These are phyloP conservation scores for Notothenia rossii DNA, from an alignment of 2,113 vertebrate species.

Conservation along the genomic window DNA sequence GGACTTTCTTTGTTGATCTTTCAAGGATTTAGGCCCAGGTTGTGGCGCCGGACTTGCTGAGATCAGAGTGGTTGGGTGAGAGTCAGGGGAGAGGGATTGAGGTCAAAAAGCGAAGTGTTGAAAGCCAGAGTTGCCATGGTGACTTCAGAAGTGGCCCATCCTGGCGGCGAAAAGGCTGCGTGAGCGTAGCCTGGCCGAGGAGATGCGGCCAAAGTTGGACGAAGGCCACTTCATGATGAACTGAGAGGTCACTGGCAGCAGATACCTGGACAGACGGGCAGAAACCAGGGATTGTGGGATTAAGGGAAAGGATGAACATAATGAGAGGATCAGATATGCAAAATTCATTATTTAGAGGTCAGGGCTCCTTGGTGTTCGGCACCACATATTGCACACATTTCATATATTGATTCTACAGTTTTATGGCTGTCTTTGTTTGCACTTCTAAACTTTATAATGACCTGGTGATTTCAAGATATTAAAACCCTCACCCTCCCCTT, in stretches of 20 bases:
- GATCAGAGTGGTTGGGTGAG: constrained; percentile 58
- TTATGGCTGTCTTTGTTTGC: constrained; percentile 50
- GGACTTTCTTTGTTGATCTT: constrained; percentile 48
- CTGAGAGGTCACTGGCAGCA: constrained; percentile 94
- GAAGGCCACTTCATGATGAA: constrained; percentile 93
- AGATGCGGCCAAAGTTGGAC: constrained; percentile 87
- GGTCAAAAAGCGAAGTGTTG: constrained; percentile 65
- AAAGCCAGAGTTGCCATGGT: constrained; percentile 62
- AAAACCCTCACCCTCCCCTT: constrained; percentile 22
- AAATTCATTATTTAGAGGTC: constrained; percentile 79
- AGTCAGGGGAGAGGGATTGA: constrained; percentile 41
- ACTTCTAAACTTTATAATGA: constrained; percentile 47
- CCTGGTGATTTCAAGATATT: constrained; percentile 14
- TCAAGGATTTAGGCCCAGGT: constrained; percentile 51
- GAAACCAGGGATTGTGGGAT: constrained; percentile 74
- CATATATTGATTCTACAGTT: constrained; percentile 52
- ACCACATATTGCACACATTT: constrained; percentile 48
- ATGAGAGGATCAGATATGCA: constrained; percentile 82
- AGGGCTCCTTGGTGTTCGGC: constrained; percentile 65
- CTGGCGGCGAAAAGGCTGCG: constrained; percentile 90
- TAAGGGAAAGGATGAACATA: constrained; percentile 74
- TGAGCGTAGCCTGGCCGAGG: constrained; percentile 87
- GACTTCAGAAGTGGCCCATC: constrained; percentile 91
- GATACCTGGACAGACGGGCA: constrained; percentile 90
- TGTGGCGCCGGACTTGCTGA: constrained; percentile 36